A percentile compares a stretch with the other conserved stretches of the same genome.
Conservation (phyloP, 2,113 vertebrate species). For the Oncorhynchus clarkii region DNA sequence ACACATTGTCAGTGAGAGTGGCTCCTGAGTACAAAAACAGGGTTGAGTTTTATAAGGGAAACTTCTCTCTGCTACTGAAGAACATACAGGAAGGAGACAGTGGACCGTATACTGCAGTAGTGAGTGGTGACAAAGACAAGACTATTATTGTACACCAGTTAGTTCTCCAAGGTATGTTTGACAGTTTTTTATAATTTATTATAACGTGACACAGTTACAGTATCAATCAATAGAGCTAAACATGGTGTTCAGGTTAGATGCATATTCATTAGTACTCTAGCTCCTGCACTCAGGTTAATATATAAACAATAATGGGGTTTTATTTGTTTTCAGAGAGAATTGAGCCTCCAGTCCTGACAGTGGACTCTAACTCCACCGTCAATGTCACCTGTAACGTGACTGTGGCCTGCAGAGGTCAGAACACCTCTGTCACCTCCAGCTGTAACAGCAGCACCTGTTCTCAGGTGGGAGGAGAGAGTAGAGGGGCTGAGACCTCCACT, state of each 20-base stretch:
- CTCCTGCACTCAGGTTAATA: background rate
- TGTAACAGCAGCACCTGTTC: conserved; percentile 9
- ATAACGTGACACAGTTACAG: background rate
- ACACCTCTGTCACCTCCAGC: background rate
- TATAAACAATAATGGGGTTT: too few species aligned
- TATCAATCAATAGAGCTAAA: background rate
- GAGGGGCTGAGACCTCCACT: background rate
- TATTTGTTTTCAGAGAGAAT: background rate
- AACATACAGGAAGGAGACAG: conserved; percentile 9
- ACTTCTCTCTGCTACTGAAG: conserved; percentile 12
- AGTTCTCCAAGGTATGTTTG: too few species aligned
- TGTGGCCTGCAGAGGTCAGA: background rate
- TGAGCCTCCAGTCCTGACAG: background rate
- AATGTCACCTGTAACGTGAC: conserved; percentile 10
- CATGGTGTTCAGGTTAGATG: background rate
- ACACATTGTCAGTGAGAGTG: background rate
- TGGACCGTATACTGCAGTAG: conserved; percentile 8
- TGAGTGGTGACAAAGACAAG: background rate
- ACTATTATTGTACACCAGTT: too few species aligned
- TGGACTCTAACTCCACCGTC: background rate
- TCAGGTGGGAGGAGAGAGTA: conserved; percentile 10
- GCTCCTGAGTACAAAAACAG: background rate
- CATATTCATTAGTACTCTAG: background rate
- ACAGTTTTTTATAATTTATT: background rate
- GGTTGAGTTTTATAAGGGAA: background rate